Evolutionary conservation across 2,113 vertebrate genomes (phyloP).

Genomic region (Sphyrna mokarran): DNA sequence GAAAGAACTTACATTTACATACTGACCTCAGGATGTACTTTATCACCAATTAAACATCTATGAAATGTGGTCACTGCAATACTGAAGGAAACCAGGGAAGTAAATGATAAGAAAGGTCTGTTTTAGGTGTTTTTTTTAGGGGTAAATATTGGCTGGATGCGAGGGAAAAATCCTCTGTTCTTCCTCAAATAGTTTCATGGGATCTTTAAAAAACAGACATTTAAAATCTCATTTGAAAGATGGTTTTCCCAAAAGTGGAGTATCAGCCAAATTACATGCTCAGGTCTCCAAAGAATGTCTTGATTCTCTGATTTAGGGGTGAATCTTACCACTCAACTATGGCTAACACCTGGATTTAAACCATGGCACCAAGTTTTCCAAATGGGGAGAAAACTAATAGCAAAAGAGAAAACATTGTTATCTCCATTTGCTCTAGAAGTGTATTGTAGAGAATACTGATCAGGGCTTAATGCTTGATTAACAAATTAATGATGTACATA

Average conservation of each 20-base stretch:
- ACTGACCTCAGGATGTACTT: background rate
- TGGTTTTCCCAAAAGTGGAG: background rate
- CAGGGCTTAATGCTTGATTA: background rate
- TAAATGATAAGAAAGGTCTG: background rate
- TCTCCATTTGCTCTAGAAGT: background rate
- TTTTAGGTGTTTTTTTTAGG: background rate
- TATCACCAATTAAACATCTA: background rate
- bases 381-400: background rate
- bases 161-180: background rate
- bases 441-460: background rate
- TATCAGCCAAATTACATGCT: background rate
- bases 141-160: background rate
- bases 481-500: background rate
- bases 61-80: background rate
- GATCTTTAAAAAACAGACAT: background rate
- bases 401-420: background rate
- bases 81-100: background rate
- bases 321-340: background rate
- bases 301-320: background rate
- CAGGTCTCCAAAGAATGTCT: background rate
- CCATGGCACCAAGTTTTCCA: background rate
- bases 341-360: background rate
- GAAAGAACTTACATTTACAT: background rate
- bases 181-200: background rate
- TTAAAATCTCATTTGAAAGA: background rate